These are phyloP conservation scores for Lysandra coridon DNA, from an alignment of 2,888 invertebrate species.

Conservation along the genomic window DNA sequence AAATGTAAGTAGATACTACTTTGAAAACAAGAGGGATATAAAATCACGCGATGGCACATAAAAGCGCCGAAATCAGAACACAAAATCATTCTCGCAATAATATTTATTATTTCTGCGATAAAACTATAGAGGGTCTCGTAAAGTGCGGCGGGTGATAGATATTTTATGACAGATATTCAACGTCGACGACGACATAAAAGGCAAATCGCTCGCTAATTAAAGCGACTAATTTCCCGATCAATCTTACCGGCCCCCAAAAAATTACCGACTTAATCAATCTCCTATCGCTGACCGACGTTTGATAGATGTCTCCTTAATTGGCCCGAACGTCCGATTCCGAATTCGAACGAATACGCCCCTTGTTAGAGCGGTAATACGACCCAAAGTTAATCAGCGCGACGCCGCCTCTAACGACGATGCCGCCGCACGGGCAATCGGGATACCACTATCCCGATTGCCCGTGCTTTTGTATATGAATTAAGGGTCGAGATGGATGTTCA, in stretches of 20 bases:
- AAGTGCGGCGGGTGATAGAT: background rate
- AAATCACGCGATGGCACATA: background rate
- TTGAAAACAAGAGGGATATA: background rate
- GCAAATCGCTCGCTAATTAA: slow-evolving; percentile 29
- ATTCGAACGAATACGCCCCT: slow-evolving; percentile 30
- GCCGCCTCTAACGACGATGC: slow-evolving; percentile 31
- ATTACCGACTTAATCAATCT: slow-evolving; percentile 62
- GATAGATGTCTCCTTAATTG: slow-evolving; percentile 46
- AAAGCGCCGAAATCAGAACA: slow-evolving; percentile 9
- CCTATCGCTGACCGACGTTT: slow-evolving; percentile 52
- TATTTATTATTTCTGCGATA: slow-evolving; percentile 10
- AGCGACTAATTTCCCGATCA: slow-evolving; percentile 47
- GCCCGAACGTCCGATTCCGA: slow-evolving; percentile 26
- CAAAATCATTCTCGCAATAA: slow-evolving; percentile 16
- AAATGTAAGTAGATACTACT: background rate
- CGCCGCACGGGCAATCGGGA: slow-evolving; percentile 30
- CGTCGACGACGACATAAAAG: slow-evolving; percentile 4
- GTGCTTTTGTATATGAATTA: slow-evolving; percentile 40
- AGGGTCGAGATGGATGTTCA: slow-evolving; percentile 41
- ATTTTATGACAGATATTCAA: slow-evolving; percentile 10
- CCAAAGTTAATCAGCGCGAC: slow-evolving; percentile 29
- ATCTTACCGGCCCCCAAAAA: slow-evolving; percentile 53
- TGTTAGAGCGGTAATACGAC: slow-evolving; percentile 33
- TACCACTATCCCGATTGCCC: too few relatives aligned
- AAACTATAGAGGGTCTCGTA: slow-evolving; percentile 18